Evolutionary conservation across 2,888 invertebrate species (phyloP).

Genomic region (Neuroscelio doddi): DNA sequence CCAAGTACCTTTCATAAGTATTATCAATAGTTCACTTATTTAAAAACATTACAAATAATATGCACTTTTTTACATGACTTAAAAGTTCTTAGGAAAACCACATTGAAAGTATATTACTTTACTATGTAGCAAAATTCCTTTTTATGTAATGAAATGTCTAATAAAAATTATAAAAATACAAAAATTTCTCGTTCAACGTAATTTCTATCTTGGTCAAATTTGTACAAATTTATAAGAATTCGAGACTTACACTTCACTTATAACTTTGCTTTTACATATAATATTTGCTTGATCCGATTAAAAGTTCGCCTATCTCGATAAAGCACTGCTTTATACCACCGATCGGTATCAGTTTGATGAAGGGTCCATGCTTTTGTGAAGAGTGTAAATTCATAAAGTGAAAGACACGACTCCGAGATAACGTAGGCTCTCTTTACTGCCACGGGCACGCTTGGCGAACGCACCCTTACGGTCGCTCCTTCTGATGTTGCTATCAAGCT

Average conservation of each 20-base stretch:
- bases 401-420: conserved; percentile 15
- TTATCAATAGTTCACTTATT: no score
- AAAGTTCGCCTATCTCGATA: conserved; percentile 43
- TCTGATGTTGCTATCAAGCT: conserved; percentile 1
- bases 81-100: no score
- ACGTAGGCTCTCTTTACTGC: conserved; percentile 8
- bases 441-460: neutral
- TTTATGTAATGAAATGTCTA: no score
- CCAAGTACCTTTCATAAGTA: no score
- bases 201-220: no score
- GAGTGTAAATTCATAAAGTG: conserved; percentile 18
- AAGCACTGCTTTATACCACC: conserved; percentile 29
- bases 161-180: no score
- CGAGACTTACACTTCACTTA: neutral
- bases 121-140: no score
- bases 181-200: no score
- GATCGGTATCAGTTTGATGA: conserved; percentile 43
- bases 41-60: no score
- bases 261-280: conserved; percentile 21
- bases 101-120: no score
- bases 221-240: neutral
- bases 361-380: conserved; percentile 29
- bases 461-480: neutral
- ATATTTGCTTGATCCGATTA: conserved; percentile 51
- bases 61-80: no score